A percentile compares a stretch with the other conserved stretches of the same genome.
Evolutionary conservation across 2,888 invertebrate species (phyloP).

Genomic region (Cephus runcator): DNA sequence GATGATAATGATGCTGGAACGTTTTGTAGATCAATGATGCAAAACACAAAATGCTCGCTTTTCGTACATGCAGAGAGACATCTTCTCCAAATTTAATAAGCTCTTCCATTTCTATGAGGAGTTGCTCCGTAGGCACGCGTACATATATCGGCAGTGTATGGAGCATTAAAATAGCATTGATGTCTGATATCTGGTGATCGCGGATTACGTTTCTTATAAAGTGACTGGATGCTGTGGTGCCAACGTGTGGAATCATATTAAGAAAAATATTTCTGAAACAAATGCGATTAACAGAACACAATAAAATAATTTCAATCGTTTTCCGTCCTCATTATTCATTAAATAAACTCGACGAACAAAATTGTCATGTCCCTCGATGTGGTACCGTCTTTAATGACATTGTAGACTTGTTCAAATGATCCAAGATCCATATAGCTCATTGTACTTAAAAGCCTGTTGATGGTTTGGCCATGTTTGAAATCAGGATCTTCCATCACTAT

Average conservation of each 20-base stretch:
- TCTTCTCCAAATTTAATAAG: conserved; percentile 45
- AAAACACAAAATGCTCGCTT: conserved; percentile 64
- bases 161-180: conserved; percentile 56
- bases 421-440: conserved; percentile 53
- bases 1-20: conserved; percentile 18
- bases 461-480: conserved; percentile 52
- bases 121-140: conserved; percentile 58
- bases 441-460: conserved; percentile 53
- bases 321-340: not conserved
- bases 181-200: conserved; percentile 50
- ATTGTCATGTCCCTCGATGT: conserved; percentile 34
- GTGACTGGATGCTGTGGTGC: conserved; percentile 62
- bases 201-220: conserved; percentile 62
- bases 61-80: conserved; percentile 46
- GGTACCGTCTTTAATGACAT: conserved; percentile 26
- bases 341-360: conserved; percentile 28
- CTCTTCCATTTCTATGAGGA: conserved; percentile 58
- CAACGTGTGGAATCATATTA: conserved; percentile 65
- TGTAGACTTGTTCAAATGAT: conserved; percentile 51
- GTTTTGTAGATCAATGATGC: conserved; percentile 63
- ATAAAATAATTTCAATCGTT: not conserved
- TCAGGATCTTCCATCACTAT: conserved; percentile 52
- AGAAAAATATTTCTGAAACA: conserved; percentile 58
- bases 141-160: conserved; percentile 63
- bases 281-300: not conserved